Evolutionary conservation across 2,113 vertebrate species (phyloP).

Genomic region (Microcebus lehilahytsara): DNA sequence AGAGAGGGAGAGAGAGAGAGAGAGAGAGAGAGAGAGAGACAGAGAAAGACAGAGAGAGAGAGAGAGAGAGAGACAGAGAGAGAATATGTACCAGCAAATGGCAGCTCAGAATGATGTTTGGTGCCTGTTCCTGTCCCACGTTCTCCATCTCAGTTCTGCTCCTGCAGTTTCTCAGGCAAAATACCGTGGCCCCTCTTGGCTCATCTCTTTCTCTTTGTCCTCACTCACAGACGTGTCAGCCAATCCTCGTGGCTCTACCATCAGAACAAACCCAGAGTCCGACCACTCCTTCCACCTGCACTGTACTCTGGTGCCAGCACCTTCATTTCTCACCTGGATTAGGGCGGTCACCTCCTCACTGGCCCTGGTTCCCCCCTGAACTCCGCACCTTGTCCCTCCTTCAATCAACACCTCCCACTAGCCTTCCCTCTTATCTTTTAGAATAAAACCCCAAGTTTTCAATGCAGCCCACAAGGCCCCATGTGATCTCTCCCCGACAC

Average conservation of each 20-base stretch:
- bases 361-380: not conserved
- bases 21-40: no score
- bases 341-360: not conserved
- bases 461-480: not conserved
- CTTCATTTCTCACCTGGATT: not conserved
- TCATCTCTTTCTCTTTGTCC: not conserved
- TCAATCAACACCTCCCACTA: not conserved
- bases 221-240: not conserved
- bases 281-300: not conserved
- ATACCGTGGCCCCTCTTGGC: not conserved
- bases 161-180: not conserved
- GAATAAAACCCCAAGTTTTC: not conserved
- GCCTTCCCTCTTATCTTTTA: not conserved
- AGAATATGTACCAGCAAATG: not conserved
- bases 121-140: not conserved
- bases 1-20: no score
- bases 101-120: not conserved
- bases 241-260: not conserved
- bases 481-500: accelerated
- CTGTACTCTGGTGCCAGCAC: no score
- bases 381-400: not conserved
- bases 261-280: not conserved
- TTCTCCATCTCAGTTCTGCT: not conserved
- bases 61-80: no score
- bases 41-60: no score